Percentiles rank a stretch among this genome's conserved stretches.
Conservation (phyloP, 1,140 invertebrate genomes). For the Solen grandis region DNA sequence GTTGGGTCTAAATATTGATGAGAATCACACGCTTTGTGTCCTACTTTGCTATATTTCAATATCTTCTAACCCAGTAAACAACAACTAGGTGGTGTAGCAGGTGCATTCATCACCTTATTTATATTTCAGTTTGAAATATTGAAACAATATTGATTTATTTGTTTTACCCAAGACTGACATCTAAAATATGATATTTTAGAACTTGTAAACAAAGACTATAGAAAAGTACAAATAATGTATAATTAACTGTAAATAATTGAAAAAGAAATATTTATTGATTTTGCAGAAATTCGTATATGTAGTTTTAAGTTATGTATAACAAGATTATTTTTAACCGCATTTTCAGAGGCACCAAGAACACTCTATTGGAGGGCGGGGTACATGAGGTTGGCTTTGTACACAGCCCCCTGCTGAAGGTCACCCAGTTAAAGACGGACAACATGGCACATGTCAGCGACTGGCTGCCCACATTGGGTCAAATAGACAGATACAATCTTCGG, state of each 20-base stretch:
- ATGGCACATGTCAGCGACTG: slow-evolving; percentile 92
- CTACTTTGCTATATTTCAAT: no score
- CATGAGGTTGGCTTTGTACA: slow-evolving; percentile 90
- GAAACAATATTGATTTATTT: no score
- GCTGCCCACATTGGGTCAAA: slow-evolving; percentile 88
- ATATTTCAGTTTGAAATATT: no score
- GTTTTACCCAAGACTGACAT: not conserved
- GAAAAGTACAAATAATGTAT: no score
- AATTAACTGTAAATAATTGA: no score
- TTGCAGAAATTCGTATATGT: not conserved
- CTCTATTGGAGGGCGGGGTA: slow-evolving; percentile 94
- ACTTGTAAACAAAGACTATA: not conserved
- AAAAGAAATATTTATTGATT: not conserved
- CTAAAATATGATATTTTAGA: not conserved
- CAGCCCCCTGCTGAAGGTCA: slow-evolving; percentile 85
- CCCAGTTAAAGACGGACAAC: slow-evolving; percentile 84
- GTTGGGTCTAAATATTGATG: no score
- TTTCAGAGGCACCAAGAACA: slow-evolving; percentile 85
- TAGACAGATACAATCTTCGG: slow-evolving; percentile 93
- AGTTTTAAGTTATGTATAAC: not conserved
- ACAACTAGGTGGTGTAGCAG: no score
- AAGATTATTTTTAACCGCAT: not conserved
- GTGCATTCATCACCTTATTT: no score
- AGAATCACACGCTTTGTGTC: no score
- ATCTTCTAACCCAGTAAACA: no score